phyloP scores from a whole-genome alignment of 2,113 vertebrate genomes.

The Nibea albiflora region DNA sequence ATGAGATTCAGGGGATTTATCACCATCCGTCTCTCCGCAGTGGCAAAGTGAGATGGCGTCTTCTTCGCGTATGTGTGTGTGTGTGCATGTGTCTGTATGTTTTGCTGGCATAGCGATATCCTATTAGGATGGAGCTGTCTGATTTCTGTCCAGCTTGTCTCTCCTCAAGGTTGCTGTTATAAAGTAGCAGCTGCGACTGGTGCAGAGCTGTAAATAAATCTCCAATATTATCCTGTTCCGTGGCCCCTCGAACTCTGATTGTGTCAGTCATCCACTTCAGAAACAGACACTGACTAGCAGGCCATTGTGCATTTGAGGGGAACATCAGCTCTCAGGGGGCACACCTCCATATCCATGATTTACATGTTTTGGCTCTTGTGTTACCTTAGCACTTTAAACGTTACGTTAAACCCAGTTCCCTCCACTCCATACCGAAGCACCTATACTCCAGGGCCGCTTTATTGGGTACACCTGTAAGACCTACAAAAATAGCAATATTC shows the following conservation, averaged over 20 bases:
- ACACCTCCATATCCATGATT: background rate
- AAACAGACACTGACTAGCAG: background rate
- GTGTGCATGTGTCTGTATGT: constrained; percentile 17
- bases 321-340: background rate
- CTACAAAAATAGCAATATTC: background rate
- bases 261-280: constrained; percentile 31
- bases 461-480: background rate
- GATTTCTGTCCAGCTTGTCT: constrained; percentile 51
- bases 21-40: constrained; percentile 33
- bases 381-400: background rate
- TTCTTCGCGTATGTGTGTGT: constrained; percentile 23
- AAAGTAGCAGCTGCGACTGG: constrained; percentile 36
- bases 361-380: background rate
- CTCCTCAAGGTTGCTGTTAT: constrained; percentile 59
- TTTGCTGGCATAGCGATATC: constrained; percentile 26
- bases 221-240: constrained; percentile 29
- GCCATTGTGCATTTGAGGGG: background rate
- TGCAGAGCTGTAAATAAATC: constrained; percentile 60
- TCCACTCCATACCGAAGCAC: background rate
- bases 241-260: background rate
- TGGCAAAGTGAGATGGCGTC: constrained; percentile 32
- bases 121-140: constrained; percentile 55
- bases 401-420: constrained; percentile 2
- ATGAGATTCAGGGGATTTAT: constrained; percentile 58
- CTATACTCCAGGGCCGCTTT: background rate